phyloP scores from a whole-genome alignment of 2,888 invertebrate genomes.

The Caenorhabditis panamensis region DNA sequence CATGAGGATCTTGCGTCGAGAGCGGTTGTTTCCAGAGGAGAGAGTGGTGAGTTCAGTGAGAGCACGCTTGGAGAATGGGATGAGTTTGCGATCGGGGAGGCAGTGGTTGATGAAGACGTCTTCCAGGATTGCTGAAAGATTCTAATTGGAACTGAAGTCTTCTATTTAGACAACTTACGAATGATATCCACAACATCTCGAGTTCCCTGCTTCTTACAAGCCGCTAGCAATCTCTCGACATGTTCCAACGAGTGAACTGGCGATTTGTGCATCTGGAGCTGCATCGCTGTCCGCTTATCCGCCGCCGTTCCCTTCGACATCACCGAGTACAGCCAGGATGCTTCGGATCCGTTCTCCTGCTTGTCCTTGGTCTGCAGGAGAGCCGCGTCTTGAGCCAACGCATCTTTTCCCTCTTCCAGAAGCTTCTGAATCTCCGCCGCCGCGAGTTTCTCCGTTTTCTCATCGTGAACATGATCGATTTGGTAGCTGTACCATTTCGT shows the following conservation, averaged over 20 bases:
- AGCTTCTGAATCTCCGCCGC: conserved; percentile 55
- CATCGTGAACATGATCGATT: conserved; percentile 65
- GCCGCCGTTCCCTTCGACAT: conserved; percentile 89
- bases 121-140: conserved; percentile 87
- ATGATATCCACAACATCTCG: conserved; percentile 84
- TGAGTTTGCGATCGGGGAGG: conserved; percentile 85
- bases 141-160: too few relatives aligned
- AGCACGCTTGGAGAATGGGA: conserved; percentile 83
- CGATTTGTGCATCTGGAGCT: conserved; percentile 83
- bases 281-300: conserved; percentile 91
- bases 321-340: conserved; percentile 88
- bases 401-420: conserved; percentile 63
- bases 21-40: conserved; percentile 85
- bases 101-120: conserved; percentile 88
- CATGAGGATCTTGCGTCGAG: conserved; percentile 81
- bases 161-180: conserved; percentile 83
- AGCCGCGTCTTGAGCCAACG: conserved; percentile 65
- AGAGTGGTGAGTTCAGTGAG: conserved; percentile 82
- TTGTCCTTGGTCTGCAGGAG: conserved; percentile 61
- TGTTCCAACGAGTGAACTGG: conserved; percentile 87
- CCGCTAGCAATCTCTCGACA: conserved; percentile 87
- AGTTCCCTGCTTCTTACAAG: conserved; percentile 89
- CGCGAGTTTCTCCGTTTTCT: conserved; percentile 46
- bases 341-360: conserved; percentile 76
- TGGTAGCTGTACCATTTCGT: conserved; percentile 74